A percentile compares a stretch with the other conserved stretches of the same genome.
Conservation (phyloP, 2,888 invertebrate genomes). For the Cyrtodaria siliqua region DNA sequence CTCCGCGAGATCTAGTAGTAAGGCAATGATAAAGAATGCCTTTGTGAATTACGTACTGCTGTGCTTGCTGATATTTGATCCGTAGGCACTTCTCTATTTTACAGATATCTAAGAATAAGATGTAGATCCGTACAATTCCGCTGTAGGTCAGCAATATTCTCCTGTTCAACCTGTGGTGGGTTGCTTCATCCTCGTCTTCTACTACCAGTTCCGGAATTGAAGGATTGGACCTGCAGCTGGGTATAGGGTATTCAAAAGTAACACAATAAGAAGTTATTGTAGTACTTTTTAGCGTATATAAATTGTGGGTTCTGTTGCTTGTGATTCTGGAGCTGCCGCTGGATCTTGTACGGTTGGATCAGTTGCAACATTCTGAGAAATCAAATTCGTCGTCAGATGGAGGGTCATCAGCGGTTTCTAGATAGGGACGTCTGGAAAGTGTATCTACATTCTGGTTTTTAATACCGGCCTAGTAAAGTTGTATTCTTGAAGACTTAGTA, state of each 20-base stretch:
- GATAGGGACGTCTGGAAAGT: not conserved
- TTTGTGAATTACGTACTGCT: conserved; percentile 34
- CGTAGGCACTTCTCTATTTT: conserved; percentile 22
- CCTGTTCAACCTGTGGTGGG: no score
- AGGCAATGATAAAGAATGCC: conserved; percentile 42
- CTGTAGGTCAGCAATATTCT: conserved; percentile 27
- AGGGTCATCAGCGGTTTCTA: not conserved
- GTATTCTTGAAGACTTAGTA: conserved; percentile 17
- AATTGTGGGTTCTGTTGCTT: no score
- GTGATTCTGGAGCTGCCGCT: conserved; percentile 16
- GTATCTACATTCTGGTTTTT: conserved; percentile 17
- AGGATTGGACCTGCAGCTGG: no score
- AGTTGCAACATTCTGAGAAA: no score
- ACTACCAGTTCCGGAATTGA: no score
- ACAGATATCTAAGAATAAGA: conserved; percentile 28
- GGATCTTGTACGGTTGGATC: not conserved
- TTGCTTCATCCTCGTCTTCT: no score
- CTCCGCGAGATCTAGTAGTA: conserved; percentile 6
- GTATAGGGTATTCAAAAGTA: not conserved
- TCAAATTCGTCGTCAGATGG: not conserved
- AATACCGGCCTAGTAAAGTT: conserved; percentile 13
- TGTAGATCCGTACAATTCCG: conserved; percentile 40
- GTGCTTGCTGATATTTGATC: conserved; percentile 26
- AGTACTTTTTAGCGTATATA: conserved; percentile 10
- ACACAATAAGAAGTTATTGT: not conserved